Base-by-base conservation (phyloP, 2,888 invertebrate genomes). In the Enchytraeus crypticus region DNA sequence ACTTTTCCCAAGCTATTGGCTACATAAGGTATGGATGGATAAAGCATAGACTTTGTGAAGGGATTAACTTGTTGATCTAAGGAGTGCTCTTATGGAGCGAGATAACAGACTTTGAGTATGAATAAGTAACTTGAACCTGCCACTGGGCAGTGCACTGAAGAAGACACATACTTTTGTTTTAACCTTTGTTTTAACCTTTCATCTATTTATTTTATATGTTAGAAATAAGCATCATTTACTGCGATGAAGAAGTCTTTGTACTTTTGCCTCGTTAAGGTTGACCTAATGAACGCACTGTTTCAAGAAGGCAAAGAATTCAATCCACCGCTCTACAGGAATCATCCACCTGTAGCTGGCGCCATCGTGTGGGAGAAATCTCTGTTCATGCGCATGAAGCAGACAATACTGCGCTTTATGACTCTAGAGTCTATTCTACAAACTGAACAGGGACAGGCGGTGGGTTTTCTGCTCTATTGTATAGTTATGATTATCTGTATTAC, bases 281-380 rank as follows among this genome's bases (percentile, higher is more conserved):
- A 84, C 84, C 67, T 84, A 30, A 74, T 79, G 73, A 76, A 78
- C 62, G 66, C 68, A 32, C 64, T 77, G 45, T 80, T 80, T 61
- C n/a, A n/a, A n/a, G n/a, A n/a, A n/a, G n/a, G n/a, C n/a, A 67
- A 75, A 64, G 70, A 74, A 18, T 70, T 73, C 58, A 72, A 74
- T 51, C 89, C 89, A 0, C 87, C 88, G 0, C 75, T 89, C 34
- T 83, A 88, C 29, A 84, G 86, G 60, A 85, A 88, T 72, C 87
- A 89, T 70, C 88, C 91, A 0, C 87, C 88, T 0, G 84, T 85
- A n/a, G 86, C 88, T 3, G 91, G 92, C 8, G 84, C 89, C 23
- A 88, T 93, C 65, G 88, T 86, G 76, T 93, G 92, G 92, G 87
- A 87, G 18, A 83, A 89, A 51, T 84, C 88, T 58, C 81, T 92